Conservation (phyloP, 2,113 vertebrate genomes). For the Grammomys dolichurus region DNA sequence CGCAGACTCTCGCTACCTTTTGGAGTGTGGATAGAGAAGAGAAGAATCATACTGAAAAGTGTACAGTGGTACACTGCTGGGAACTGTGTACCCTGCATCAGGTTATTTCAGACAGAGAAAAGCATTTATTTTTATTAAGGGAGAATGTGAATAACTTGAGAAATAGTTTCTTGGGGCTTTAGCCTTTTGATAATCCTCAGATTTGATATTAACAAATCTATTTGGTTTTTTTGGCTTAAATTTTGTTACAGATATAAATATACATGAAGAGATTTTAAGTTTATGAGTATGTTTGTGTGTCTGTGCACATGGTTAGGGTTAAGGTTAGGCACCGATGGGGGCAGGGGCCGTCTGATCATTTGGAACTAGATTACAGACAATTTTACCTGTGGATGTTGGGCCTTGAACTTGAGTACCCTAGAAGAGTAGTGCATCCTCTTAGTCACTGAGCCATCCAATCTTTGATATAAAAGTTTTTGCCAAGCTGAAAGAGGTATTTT, state of each 20-base stretch:
- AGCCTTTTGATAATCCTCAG: conserved; percentile 38
- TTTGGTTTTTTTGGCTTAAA: background rate
- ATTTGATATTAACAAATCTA: background rate
- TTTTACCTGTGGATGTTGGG: background rate
- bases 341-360: background rate
- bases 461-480: conserved; percentile 51
- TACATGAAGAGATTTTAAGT: conserved; percentile 40
- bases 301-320: background rate
- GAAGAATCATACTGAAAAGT: background rate
- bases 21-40: background rate
- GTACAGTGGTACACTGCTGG: background rate
- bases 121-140: conserved; percentile 42
- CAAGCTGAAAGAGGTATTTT: conserved; percentile 45
- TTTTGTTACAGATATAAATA: background rate
- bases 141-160: conserved; percentile 6
- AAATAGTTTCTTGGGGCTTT: conserved; percentile 63
- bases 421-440: background rate
- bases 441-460: background rate
- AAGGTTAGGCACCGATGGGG: background rate
- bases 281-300: background rate
- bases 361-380: background rate
- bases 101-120: conserved; percentile 28
- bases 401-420: background rate
- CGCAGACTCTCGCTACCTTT: background rate
- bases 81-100: conserved; percentile 48